Evolutionary conservation across 2,113 vertebrate genomes (phyloP).

Genomic region (Rhombomys opimus): DNA sequence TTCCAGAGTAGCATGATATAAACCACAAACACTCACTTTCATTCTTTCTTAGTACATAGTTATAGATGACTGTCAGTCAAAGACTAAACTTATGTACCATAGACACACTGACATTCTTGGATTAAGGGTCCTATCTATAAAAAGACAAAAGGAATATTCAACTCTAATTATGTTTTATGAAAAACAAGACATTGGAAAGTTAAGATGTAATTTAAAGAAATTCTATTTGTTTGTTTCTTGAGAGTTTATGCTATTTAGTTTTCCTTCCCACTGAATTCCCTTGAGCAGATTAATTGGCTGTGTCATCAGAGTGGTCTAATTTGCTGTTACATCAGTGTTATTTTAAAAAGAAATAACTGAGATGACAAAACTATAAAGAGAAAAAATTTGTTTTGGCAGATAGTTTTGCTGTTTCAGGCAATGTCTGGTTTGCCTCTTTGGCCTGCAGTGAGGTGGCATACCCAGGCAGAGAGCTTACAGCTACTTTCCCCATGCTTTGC

Average conservation of each 20-base stretch:
- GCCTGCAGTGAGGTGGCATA: neutral
- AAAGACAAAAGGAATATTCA: slow-evolving; percentile 65
- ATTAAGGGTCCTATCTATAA: slow-evolving; percentile 57
- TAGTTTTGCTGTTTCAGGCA: neutral
- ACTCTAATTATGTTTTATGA: slow-evolving; percentile 74
- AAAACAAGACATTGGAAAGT: slow-evolving; percentile 55
- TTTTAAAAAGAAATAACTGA: neutral
- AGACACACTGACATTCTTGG: slow-evolving; percentile 38
- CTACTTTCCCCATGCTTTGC: neutral
- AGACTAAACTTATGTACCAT: slow-evolving; percentile 5
- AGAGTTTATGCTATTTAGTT: slow-evolving; percentile 31
- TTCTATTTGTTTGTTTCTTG: slow-evolving; percentile 54
- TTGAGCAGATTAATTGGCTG: slow-evolving; percentile 37
- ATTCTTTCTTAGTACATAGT: neutral
- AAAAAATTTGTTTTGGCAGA: neutral
- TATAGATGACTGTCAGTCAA: neutral
- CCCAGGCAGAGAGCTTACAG: neutral
- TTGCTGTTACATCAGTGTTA: neutral
- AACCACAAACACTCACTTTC: neutral
- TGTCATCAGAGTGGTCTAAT: neutral
- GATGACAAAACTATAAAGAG: neutral
- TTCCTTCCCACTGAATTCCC: slow-evolving; percentile 4
- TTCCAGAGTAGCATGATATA: neutral
- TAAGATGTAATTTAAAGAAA: slow-evolving; percentile 47
- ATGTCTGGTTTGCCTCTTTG: neutral